A percentile compares a stretch with the other conserved stretches of the same genome.
Evolutionary conservation across 2,888 invertebrate genomes (phyloP).

Genomic region (Macropis europaea): DNA sequence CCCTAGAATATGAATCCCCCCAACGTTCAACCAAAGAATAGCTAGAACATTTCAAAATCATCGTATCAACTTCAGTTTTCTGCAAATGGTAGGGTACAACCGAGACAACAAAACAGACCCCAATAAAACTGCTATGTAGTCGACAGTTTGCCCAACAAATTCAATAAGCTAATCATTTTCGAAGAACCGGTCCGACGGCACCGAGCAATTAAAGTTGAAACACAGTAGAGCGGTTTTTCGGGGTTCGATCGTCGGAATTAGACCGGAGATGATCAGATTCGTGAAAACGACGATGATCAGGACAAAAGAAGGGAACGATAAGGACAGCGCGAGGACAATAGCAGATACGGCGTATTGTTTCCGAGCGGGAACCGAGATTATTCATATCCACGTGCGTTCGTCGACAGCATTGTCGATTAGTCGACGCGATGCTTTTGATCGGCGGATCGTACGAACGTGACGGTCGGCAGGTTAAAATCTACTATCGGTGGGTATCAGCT

Average conservation of each 20-base stretch:
- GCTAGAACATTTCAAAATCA: too few species aligned
- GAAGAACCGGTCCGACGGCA: too few species aligned
- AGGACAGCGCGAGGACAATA: conserved; percentile 7
- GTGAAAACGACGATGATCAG: conserved; percentile 15
- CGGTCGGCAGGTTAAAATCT: conserved; percentile 72
- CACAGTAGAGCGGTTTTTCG: not conserved
- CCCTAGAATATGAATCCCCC: too few species aligned
- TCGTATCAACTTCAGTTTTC: too few species aligned
- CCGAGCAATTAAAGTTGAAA: conserved; percentile 2
- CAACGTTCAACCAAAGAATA: too few species aligned
- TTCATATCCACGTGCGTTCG: conserved; percentile 37
- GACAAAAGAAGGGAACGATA: conserved; percentile 41
- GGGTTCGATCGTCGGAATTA: conserved; percentile 14
- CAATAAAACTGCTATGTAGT: too few species aligned
- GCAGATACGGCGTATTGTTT: conserved; percentile 39
- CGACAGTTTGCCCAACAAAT: too few species aligned
- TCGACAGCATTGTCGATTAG: conserved; percentile 41
- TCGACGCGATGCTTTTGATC: conserved; percentile 60
- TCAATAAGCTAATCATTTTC: too few species aligned
- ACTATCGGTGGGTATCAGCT: conserved; percentile 76
- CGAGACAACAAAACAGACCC: too few species aligned
- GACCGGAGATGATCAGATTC: conserved; percentile 30
- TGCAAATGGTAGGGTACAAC: too few species aligned
- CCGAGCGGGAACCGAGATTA: conserved; percentile 35
- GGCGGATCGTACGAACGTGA: conserved; percentile 66